Evolutionary conservation across 2,113 vertebrate species (phyloP).

Genomic region (Macrotis lagotis): DNA sequence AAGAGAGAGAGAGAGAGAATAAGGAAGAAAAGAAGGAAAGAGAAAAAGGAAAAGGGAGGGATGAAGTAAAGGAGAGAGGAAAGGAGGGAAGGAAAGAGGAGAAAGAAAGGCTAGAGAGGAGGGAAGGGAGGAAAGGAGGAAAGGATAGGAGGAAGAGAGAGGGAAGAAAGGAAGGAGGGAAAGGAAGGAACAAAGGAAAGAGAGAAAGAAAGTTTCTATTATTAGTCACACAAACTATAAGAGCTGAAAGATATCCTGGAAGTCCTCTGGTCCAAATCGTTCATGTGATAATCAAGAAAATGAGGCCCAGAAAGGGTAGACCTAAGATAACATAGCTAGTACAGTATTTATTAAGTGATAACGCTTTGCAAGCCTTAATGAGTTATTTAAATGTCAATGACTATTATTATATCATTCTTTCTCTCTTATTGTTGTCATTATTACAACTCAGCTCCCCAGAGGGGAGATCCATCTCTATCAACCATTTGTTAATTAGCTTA

Average conservation of each 20-base stretch:
- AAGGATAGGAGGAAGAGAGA: too few relatives aligned
- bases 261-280: neutral
- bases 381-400: neutral
- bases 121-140: too few relatives aligned
- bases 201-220: neutral
- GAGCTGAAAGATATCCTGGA: neutral
- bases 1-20: too few relatives aligned
- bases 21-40: too few relatives aligned
- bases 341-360: neutral
- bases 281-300: neutral
- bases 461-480: neutral
- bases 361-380: neutral
- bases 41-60: too few relatives aligned
- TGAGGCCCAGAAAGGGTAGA: neutral
- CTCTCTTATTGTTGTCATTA: neutral
- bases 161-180: too few relatives aligned
- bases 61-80: too few relatives aligned
- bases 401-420: neutral
- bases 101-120: too few relatives aligned
- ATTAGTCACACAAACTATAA: neutral
- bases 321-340: neutral
- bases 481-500: neutral
- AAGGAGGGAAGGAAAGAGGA: too few relatives aligned
- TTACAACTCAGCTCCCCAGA: neutral
- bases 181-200: neutral